Evolutionary conservation across 2,113 vertebrate species (phyloP), one percentile per base, ranked within the genome.

Genomic region (Ariopsis seemanni): DNA sequence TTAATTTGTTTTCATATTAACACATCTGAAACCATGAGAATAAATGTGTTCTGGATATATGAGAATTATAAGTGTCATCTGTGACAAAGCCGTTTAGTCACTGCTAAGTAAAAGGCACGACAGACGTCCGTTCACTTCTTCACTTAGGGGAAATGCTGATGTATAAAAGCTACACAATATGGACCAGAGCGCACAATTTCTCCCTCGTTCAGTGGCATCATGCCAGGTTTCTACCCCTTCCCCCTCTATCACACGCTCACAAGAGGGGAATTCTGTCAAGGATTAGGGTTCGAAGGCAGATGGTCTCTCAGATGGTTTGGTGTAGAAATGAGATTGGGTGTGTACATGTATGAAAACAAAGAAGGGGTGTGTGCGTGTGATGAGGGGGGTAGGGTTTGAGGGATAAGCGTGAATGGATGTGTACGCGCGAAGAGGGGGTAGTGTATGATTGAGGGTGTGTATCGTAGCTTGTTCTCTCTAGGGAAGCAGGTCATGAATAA

Each of bases 241-340:
- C 60, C 90, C 89, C 77, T 88, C 83, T 85, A 82, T 69, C 18
- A 48, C 25, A 18, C 2, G 57, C 81, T 34, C 18, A 84, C 81
- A n/a, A 48, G 67, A 57, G 89, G 27, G 72, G 48, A 48, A 78
- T 48, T 86, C 60, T 50, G 92, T 80, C 69, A 87, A 67, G 92
- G 94, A 93, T 94, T 94, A 94, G 89, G 87, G 87, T 65, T 91
- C 89, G 77, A 91, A 62, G 91, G 91, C 94, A 95, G 94, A 95
- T 95, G 94, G 94, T 91, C 91, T 78, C 88, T 95, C 91, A 93
- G 93, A 94, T 94, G 93, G 87, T 71, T 50, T 82, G 89, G 89
- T 89, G 91, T 92, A 94, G 55, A 92, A 94, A 91, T 93, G 84
- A 90, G 0, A 63, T 90, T 92, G 93, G 92, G 30, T 92, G 82